Conservation (phyloP, 2,888 invertebrate genomes). For the Phlogophora meticulosa region DNA sequence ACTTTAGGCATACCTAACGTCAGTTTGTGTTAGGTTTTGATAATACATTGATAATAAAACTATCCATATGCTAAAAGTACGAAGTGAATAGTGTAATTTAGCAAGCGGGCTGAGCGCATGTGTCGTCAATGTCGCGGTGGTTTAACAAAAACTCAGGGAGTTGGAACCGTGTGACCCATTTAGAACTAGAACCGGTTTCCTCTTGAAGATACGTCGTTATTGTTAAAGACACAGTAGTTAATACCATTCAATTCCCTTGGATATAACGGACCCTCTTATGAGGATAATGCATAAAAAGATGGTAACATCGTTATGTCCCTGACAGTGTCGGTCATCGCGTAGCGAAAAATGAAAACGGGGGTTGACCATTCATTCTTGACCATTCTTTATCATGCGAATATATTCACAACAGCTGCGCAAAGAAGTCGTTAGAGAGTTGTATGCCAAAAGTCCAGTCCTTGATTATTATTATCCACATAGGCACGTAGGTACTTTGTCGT, state of each 20-base stretch:
- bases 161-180: slow-evolving; percentile 91
- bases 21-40: slow-evolving; percentile 9
- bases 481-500: slow-evolving; percentile 38
- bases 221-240: slow-evolving; percentile 88
- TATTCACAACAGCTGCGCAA: slow-evolving; percentile 77
- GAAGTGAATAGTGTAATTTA: slow-evolving; percentile 56
- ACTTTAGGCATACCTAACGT: slow-evolving; percentile 1
- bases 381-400: slow-evolving; percentile 83
- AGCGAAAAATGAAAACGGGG: slow-evolving; percentile 84
- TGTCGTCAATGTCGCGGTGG: slow-evolving; percentile 76
- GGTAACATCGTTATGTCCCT: slow-evolving; percentile 84
- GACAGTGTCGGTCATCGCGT: slow-evolving; percentile 81
- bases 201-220: slow-evolving; percentile 87
- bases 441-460: slow-evolving; percentile 73
- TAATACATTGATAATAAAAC: neutral
- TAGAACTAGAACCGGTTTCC: slow-evolving; percentile 89
- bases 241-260: slow-evolving; percentile 87
- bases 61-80: slow-evolving; percentile 27
- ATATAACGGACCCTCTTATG: slow-evolving; percentile 86
- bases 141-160: slow-evolving; percentile 85
- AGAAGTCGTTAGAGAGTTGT: slow-evolving; percentile 71
- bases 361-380: slow-evolving; percentile 86
- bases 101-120: slow-evolving; percentile 60
- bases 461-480: slow-evolving; percentile 64
- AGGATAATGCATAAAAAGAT: slow-evolving; percentile 89